These are phyloP conservation scores for Atrichornis clamosus DNA, from an alignment of 2,113 vertebrate genomes.

Conservation along the genomic window DNA sequence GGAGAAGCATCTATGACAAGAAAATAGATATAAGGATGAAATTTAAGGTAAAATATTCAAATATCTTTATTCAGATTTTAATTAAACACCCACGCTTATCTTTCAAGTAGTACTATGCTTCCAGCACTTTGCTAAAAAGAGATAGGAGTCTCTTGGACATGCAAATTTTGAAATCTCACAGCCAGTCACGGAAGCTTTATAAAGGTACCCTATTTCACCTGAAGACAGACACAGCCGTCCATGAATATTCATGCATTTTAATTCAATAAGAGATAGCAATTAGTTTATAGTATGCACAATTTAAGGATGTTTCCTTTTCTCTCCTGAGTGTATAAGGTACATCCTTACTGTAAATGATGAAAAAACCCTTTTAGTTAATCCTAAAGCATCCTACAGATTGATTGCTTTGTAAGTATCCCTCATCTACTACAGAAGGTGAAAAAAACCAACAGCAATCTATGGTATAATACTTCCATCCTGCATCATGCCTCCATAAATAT, in stretches of 20 bases:
- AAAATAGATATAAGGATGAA: background rate
- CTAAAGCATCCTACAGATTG: background rate
- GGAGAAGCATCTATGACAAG: background rate
- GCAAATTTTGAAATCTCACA: background rate
- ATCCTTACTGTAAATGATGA: background rate
- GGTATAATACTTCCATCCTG: background rate
- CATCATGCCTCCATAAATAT: background rate
- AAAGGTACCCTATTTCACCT: background rate
- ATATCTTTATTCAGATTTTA: background rate
- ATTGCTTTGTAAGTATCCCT: background rate
- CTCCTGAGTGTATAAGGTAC: background rate
- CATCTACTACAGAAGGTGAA: background rate
- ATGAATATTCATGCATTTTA: background rate
- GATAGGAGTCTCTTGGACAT: background rate
- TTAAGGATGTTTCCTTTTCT: background rate
- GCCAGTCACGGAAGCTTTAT: background rate
- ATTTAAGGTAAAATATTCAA: background rate
- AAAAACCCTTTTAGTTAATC: background rate
- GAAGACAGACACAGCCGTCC: fast-evolving
- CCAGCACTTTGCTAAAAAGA: background rate
- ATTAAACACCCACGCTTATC: background rate
- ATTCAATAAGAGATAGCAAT: background rate
- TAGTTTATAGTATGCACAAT: background rate
- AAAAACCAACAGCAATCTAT: background rate
- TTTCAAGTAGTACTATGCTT: background rate